Conservation (phyloP, 2,888 invertebrate genomes). For the Drosophila diplacantha region DNA sequence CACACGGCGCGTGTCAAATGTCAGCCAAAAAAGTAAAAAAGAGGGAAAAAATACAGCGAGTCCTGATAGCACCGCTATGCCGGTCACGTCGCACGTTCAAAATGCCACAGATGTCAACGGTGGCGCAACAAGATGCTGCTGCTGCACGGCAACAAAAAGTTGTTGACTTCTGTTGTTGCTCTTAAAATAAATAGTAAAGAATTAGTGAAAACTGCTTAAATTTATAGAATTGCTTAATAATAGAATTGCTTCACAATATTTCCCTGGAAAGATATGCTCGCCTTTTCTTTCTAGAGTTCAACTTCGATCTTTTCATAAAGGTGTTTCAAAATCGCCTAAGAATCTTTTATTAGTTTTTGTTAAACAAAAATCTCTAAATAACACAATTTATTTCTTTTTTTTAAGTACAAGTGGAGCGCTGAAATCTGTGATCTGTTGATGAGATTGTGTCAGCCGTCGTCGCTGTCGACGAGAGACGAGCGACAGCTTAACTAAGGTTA, state of each 20-base stretch:
- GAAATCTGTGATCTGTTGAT: slow-evolving; percentile 74
- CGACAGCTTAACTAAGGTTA: slow-evolving; percentile 71
- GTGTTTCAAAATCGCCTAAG: background rate
- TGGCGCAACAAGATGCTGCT: slow-evolving; percentile 60
- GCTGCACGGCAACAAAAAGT: slow-evolving; percentile 7
- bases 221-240: too few relatives aligned
- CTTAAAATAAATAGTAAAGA: background rate
- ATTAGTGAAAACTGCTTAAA: too few relatives aligned
- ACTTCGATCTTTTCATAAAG: too few relatives aligned
- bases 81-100: slow-evolving; percentile 74
- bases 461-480: slow-evolving; percentile 42
- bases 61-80: slow-evolving; percentile 56
- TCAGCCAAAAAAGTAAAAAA: slow-evolving; percentile 49
- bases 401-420: slow-evolving; percentile 33
- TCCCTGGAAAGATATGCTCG: background rate
- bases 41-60: slow-evolving; percentile 7
- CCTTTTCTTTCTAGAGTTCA: background rate
- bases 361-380: background rate
- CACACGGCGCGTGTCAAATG: slow-evolving; percentile 68
- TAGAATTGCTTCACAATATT: background rate
- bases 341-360: background rate
- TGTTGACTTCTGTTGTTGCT: too few relatives aligned
- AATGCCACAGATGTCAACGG: slow-evolving; percentile 74
- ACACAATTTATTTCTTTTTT: background rate
- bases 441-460: slow-evolving; percentile 70